These are phyloP conservation scores for Pholis gunnellus DNA, from an alignment of 2,113 vertebrate genomes.

Conservation along the genomic window DNA sequence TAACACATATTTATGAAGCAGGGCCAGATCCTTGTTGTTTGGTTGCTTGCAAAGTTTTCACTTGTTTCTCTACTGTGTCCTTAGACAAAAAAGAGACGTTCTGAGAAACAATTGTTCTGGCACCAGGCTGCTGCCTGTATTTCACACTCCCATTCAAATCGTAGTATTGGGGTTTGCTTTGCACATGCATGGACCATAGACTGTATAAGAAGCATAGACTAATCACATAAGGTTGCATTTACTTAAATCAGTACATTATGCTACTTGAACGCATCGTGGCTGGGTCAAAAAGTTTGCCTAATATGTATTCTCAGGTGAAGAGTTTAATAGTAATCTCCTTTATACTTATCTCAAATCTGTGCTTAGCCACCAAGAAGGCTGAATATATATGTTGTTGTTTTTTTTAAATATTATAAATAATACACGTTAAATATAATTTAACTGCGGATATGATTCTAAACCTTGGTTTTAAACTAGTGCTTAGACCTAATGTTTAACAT, in stretches of 20 bases:
- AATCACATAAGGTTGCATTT: background rate
- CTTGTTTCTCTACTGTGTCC: background rate
- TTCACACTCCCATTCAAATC: background rate
- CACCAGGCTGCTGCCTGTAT: background rate
- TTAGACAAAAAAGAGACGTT: background rate
- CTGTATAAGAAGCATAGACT: background rate
- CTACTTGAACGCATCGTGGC: background rate
- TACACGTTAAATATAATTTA: background rate
- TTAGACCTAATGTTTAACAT: background rate
- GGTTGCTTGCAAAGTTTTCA: background rate
- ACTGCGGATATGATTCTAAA: background rate
- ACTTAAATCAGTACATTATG: background rate
- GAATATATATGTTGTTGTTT: background rate
- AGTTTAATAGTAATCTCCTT: background rate
- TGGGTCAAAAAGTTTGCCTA: background rate
- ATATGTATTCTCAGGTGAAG: background rate
- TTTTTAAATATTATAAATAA: background rate
- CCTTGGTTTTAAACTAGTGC: background rate
- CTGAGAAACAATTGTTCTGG: background rate
- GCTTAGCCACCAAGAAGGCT: background rate
- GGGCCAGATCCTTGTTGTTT: slow-evolving; percentile 2
- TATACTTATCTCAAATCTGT: background rate
- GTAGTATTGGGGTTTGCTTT: background rate
- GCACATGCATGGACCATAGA: background rate
- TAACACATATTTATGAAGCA: background rate